These are phyloP conservation scores for Pteropus rufus DNA, from an alignment of 2,797 vertebrate species.

Conservation along the genomic window DNA sequence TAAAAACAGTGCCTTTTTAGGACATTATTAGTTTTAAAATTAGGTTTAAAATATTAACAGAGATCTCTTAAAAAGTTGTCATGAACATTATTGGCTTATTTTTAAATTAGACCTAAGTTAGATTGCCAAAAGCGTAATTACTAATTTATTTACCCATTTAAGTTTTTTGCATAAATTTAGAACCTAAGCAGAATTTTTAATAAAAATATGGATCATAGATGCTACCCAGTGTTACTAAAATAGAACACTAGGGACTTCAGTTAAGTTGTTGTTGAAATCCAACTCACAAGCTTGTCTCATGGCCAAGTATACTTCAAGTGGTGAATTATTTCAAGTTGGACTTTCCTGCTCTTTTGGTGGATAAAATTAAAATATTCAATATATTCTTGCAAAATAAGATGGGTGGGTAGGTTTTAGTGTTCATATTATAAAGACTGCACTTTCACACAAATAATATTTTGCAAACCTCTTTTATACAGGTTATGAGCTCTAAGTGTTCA, in stretches of 20 bases:
- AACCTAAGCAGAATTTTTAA: conserved; percentile 34
- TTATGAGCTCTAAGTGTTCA: conserved; percentile 63
- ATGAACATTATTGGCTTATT: conserved; percentile 56
- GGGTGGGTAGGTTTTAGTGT: conserved; percentile 33
- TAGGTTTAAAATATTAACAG: conserved; percentile 67
- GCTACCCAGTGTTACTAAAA: conserved; percentile 31
- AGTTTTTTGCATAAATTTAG: conserved; percentile 52
- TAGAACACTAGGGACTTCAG: conserved; percentile 2
- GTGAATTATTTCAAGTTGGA: conserved; percentile 26
- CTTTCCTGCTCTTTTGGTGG: conserved; percentile 16
- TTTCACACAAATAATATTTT: conserved; percentile 71
- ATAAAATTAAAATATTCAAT: conserved; percentile 49
- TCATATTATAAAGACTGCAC: conserved; percentile 67
- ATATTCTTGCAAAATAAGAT: conserved; percentile 51
- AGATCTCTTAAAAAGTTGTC: conserved; percentile 46
- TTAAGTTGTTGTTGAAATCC: conserved; percentile 40
- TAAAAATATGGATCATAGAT: conserved; percentile 40
- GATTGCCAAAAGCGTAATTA: conserved; percentile 34
- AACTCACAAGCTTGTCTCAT: conserved; percentile 1
- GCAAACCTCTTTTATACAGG: conserved; percentile 64
- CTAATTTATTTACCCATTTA: conserved; percentile 48
- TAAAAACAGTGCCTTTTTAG: conserved; percentile 83
- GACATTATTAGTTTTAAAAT: conserved; percentile 67
- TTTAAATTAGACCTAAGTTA: conserved; percentile 50
- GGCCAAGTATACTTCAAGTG: conserved; percentile 28